Conservation (phyloP, 2,113 vertebrate species). For the Eleginops maclovinus region DNA sequence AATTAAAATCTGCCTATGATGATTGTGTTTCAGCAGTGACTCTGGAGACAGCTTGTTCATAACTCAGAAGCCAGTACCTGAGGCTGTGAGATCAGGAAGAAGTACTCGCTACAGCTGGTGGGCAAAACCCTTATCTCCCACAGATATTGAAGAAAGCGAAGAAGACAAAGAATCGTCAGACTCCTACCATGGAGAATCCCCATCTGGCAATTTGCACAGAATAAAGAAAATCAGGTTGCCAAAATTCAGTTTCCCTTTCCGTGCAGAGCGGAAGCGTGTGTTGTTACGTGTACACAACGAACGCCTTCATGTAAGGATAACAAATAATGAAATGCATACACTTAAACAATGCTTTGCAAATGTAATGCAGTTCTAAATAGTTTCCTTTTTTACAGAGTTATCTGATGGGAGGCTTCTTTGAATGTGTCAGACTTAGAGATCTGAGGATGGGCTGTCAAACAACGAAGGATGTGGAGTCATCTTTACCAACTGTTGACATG, state of each 20-base stretch:
- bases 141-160: neutral
- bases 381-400: conserved; percentile 58
- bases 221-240: neutral
- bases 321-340: too few relatives aligned
- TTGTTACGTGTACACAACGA: neutral
- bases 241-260: conserved; percentile 66
- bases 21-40: conserved; percentile 67
- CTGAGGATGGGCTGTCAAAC: conserved; percentile 7
- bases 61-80: conserved; percentile 68
- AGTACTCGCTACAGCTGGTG: rapidly evolving
- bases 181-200: neutral
- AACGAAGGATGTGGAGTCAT: neutral
- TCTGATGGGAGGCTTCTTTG: conserved; percentile 77
- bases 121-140: neutral
- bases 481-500: conserved; percentile 41
- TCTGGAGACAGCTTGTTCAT: conserved; percentile 81
- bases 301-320: conserved; percentile 59
- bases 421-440: conserved; percentile 53
- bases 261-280: neutral
- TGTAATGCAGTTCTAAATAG: neutral
- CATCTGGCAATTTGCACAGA: rapidly evolving
- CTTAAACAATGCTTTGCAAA: neutral
- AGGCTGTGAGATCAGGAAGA: conserved; percentile 29
- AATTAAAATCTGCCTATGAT: neutral
- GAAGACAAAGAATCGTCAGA: neutral